Percentiles rank a stretch among this genome's conserved stretches.
phyloP scores from a whole-genome alignment of 2,797 vertebrate genomes.

The Podargus strigoides region DNA sequence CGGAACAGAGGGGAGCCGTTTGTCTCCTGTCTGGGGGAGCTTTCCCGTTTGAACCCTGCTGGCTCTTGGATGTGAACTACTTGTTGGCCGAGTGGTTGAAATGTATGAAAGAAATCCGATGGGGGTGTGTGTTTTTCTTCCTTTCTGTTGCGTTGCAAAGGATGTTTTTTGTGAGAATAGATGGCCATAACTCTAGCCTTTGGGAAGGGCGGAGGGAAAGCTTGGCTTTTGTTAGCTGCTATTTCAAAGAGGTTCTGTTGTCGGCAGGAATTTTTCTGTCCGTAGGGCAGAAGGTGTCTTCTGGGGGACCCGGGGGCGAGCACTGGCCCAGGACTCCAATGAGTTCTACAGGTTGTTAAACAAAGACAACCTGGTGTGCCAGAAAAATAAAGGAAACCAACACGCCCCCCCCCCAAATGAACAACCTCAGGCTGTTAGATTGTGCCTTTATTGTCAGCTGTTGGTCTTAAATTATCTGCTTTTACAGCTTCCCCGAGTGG shows the following conservation, averaged over 20 bases:
- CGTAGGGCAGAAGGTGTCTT: slow-evolving; percentile 27
- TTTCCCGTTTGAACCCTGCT: neutral
- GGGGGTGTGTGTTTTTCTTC: slow-evolving; percentile 12
- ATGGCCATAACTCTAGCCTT: neutral
- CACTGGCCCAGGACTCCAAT: slow-evolving; percentile 39
- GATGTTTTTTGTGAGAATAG: slow-evolving; percentile 26
- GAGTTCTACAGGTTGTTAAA: slow-evolving; percentile 61
- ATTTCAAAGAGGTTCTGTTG: slow-evolving; percentile 31
- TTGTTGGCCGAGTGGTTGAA: slow-evolving; percentile 5
- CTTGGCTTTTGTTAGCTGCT: slow-evolving; percentile 32
- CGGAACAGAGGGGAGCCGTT: neutral
- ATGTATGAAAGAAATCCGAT: slow-evolving; percentile 25
- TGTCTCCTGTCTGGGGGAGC: neutral
- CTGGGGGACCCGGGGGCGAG: neutral
- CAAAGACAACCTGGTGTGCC: neutral
- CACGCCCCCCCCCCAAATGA: neutral
- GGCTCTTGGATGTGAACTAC: neutral
- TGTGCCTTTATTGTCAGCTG: slow-evolving; percentile 16
- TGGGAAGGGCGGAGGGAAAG: neutral
- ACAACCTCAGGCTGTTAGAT: neutral
- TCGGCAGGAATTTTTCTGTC: slow-evolving; percentile 11
- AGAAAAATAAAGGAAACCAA: neutral
- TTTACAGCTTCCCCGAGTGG: slow-evolving; percentile 6
- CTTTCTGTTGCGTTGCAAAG: neutral
- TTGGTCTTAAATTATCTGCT: slow-evolving; percentile 20